Base-by-base conservation (phyloP, 2,888 invertebrate species). In the Tetramorium bicarinatum region DNA sequence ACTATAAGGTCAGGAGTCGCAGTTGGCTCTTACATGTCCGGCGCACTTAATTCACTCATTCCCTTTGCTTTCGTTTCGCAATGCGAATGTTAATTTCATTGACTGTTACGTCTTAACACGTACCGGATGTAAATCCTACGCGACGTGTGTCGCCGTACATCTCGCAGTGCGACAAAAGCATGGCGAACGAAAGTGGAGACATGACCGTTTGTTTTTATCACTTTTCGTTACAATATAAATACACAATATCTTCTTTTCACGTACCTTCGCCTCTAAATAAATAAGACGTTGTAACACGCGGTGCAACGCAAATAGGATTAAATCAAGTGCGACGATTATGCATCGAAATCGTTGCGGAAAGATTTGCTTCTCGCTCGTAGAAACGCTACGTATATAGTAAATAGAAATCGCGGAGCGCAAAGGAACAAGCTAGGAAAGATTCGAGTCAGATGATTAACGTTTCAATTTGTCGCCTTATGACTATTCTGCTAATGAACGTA, bases 41-140 rank as follows among this genome's bases (percentile, higher is more conserved):
- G 29, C 44, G 47, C 29, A 72, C 34, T 79, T 47, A 72, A 47
- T 72, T 76, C 18, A 49, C 7, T n/a, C 15, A 38, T 34, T 71
- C 79, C 18, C 34, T 25, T 79, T 74, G 59, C 59, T 47, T 79
- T 74, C 47, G 13, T 79, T 79, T 79, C 47, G 47, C 75, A 79
- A 59, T 18, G 25, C 18, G 18, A 79, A 59, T 13, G 75, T 59
- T 79, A 79, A 74, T 79, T 74, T 74, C 75, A 79, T 79, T 79
- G 59, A 79, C 79, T 72, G 11, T 56, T 79, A 21, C 6, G 21
- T 79, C 56, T 71, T 79, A 79, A 59, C 25, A 8, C 15, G 38
- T 38, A 38, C 47, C 59, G 79, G 25, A 72, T 59, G 56, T 72
- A 59, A 34, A 34, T 74, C 21, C 47, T 79, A 38, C 25, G 47